A percentile compares a stretch with the other conserved stretches of the same genome.
Conservation (phyloP, 2,113 vertebrate genomes). For the Muntiacus reevesi region DNA sequence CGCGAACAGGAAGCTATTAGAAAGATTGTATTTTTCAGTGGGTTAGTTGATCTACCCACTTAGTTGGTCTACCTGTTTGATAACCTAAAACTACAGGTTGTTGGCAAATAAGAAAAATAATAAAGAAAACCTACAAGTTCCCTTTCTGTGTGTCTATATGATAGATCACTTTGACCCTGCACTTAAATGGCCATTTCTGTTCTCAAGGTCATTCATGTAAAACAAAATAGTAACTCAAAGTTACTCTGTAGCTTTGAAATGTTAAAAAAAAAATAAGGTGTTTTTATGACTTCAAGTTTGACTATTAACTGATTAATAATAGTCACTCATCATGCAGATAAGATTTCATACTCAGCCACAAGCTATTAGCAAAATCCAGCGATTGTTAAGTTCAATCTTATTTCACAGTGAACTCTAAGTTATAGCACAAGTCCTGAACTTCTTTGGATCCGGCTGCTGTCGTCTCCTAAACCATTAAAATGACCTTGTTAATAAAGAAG, state of each 20-base stretch:
- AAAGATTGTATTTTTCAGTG: neutral
- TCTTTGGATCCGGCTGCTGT: neutral
- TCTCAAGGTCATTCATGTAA: neutral
- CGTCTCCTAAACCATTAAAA: neutral
- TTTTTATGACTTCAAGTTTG: neutral
- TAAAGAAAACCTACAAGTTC: neutral
- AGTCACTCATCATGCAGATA: neutral
- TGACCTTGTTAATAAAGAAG: neutral
- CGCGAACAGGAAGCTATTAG: neutral
- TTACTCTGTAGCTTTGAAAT: neutral
- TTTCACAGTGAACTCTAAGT: neutral
- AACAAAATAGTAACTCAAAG: neutral
- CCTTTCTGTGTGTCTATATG: neutral
- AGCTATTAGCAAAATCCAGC: neutral
- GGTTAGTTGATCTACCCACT: neutral
- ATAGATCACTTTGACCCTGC: neutral
- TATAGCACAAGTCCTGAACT: neutral
- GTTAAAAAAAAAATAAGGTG: neutral
- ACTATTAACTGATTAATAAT: neutral
- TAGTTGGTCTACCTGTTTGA: neutral
- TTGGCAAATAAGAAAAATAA: neutral
- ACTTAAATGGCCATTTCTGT: neutral
- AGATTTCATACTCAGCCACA: neutral
- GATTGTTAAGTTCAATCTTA: neutral
- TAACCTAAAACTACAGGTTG: neutral